phyloP scores from a whole-genome alignment of 2,797 vertebrate species.

The Poecilia wingei region DNA sequence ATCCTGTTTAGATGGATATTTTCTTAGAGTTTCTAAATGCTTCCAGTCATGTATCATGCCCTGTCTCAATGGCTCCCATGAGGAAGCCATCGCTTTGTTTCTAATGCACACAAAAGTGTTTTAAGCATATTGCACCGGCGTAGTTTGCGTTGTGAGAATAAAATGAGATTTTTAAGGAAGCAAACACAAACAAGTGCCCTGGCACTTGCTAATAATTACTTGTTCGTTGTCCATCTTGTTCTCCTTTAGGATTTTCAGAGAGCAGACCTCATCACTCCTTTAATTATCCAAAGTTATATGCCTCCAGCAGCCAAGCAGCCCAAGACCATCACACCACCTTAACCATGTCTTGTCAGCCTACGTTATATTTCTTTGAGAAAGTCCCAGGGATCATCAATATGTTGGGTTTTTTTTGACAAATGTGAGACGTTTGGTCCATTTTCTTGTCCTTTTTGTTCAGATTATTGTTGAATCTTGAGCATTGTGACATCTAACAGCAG shows the following conservation, averaged over 20 bases:
- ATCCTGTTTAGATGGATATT: conserved; percentile 66
- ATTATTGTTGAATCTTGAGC: background rate
- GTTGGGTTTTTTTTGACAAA: background rate
- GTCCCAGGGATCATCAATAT: background rate
- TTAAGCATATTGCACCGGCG: conserved; percentile 14
- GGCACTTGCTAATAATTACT: background rate
- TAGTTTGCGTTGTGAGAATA: conserved; percentile 22
- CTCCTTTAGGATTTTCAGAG: background rate
- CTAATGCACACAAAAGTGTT: conserved; percentile 9
- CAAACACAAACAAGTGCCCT: background rate
- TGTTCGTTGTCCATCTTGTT: background rate
- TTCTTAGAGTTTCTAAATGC: conserved; percentile 55
- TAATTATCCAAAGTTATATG: background rate
- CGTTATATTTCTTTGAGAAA: background rate
- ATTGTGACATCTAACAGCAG: background rate
- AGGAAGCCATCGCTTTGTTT: conserved; percentile 26
- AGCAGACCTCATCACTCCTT: background rate
- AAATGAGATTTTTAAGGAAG: background rate
- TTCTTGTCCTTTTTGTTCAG: background rate
- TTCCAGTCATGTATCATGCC: conserved; percentile 43
- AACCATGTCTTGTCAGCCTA: background rate
- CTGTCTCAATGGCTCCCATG: conserved; percentile 29
- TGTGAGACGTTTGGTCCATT: background rate
- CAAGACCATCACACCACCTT: background rate
- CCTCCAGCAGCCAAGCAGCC: background rate